phyloP scores from a whole-genome alignment of 2,888 invertebrate genomes.

The Eugnorisma glareosa region DNA sequence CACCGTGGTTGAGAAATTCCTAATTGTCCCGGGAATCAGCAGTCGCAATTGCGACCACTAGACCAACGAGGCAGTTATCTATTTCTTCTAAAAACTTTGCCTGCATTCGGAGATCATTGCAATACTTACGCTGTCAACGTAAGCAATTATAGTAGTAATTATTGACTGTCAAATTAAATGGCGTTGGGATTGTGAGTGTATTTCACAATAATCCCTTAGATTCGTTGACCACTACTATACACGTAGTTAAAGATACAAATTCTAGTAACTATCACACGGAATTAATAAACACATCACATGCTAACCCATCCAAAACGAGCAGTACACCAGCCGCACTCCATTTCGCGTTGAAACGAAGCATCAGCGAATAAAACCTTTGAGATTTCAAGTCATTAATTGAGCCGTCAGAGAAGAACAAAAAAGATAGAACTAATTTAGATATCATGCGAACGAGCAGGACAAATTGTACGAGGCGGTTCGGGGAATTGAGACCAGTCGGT shows the following conservation, averaged over 20 bases:
- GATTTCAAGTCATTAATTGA: constrained; percentile 69
- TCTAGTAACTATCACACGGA: constrained; percentile 40
- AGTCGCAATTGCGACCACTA: too few species aligned
- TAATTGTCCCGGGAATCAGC: too few species aligned
- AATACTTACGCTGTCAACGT: too few species aligned
- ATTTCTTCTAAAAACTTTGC: too few species aligned
- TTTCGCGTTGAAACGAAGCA: constrained; percentile 65
- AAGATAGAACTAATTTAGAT: constrained; percentile 68
- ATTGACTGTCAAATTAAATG: not conserved
- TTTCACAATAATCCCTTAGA: not conserved
- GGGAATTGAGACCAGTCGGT: constrained; percentile 61
- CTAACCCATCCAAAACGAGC: constrained; percentile 59
- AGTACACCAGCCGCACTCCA: constrained; percentile 53
- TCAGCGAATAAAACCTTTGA: constrained; percentile 65
- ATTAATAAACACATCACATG: constrained; percentile 67
- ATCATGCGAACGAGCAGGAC: constrained; percentile 67
- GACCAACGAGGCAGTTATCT: too few species aligned
- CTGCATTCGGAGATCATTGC: too few species aligned
- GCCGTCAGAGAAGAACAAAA: constrained; percentile 63
- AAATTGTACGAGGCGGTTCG: constrained; percentile 65
- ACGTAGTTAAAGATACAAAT: constrained; percentile 32
- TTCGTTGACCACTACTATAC: not conserved
- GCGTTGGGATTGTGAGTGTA: not conserved
- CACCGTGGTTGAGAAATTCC: too few species aligned
- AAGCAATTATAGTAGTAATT: too few species aligned